phyloP scores from a whole-genome alignment of 2,888 invertebrate genomes.

The Platerodrilus igneus region DNA sequence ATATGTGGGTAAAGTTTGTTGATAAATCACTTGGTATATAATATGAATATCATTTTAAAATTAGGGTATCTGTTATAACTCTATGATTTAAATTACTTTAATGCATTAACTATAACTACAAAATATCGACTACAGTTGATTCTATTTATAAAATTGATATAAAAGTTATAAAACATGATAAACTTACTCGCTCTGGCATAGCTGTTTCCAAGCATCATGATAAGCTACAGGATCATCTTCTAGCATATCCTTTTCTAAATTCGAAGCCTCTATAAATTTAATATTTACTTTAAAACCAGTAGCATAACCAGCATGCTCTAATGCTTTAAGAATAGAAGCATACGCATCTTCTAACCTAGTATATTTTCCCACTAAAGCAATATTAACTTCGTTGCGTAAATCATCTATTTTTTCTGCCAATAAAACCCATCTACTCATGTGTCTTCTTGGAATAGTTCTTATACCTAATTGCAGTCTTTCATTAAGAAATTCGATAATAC shows the following conservation, averaged over 20 bases:
- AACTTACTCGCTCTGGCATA: slow-evolving; percentile 82
- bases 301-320: slow-evolving; percentile 88
- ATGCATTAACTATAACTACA: slow-evolving; percentile 1
- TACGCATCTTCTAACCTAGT: slow-evolving; percentile 94
- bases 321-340: slow-evolving; percentile 90
- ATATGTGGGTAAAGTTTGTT: too few species aligned
- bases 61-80: neutral
- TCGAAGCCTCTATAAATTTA: slow-evolving; percentile 87
- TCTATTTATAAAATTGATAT: neutral
- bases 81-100: slow-evolving; percentile 1
- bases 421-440: slow-evolving; percentile 87
- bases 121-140: slow-evolving; percentile 12
- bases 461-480: slow-evolving; percentile 71
- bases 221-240: slow-evolving; percentile 75
- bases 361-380: slow-evolving; percentile 95
- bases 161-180: too few species aligned
- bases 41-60: too few species aligned
- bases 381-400: slow-evolving; percentile 77
- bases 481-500: slow-evolving; percentile 78
- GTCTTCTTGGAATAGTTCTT: slow-evolving; percentile 63
- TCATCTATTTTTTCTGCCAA: slow-evolving; percentile 82
- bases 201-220: slow-evolving; percentile 88
- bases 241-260: slow-evolving; percentile 73
- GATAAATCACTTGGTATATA: too few species aligned
- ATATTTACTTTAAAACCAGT: slow-evolving; percentile 80